A percentile compares a stretch with the other conserved stretches of the same genome.
phyloP scores from a whole-genome alignment of 2,888 invertebrate species.

The Callimorpha dominula region DNA sequence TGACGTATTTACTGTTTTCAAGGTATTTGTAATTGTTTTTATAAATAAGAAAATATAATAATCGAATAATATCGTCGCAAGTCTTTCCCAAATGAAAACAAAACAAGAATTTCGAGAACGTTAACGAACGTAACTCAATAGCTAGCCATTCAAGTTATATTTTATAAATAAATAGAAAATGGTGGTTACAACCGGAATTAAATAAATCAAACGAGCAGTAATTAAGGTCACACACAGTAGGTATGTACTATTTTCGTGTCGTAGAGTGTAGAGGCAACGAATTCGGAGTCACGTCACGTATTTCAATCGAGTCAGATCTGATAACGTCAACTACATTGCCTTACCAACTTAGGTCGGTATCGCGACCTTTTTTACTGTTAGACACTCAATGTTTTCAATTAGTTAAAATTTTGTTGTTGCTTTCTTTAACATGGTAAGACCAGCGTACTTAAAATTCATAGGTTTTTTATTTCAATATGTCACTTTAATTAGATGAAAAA shows the following conservation, averaged over 20 bases:
- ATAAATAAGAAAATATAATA: too few species aligned
- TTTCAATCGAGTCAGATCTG: slow-evolving; percentile 76
- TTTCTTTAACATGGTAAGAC: slow-evolving; percentile 23
- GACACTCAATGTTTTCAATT: slow-evolving; percentile 30
- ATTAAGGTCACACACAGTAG: slow-evolving; percentile 59
- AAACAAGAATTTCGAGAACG: background rate
- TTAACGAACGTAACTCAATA: background rate
- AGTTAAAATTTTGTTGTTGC: slow-evolving; percentile 21
- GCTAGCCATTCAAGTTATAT: background rate
- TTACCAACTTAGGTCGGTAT: slow-evolving; percentile 49
- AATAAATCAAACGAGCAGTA: slow-evolving; percentile 52
- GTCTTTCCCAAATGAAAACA: background rate
- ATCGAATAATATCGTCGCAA: too few species aligned
- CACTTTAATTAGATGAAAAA: too few species aligned
- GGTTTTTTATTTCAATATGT: too few species aligned
- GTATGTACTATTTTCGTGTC: slow-evolving; percentile 57
- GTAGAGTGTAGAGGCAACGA: slow-evolving; percentile 43
- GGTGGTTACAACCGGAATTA: slow-evolving; percentile 29
- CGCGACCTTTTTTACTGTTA: slow-evolving; percentile 26
- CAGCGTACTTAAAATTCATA: background rate
- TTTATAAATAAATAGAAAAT: slow-evolving; percentile 13
- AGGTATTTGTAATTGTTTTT: too few species aligned
- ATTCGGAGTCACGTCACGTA: slow-evolving; percentile 74
- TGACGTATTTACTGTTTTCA: too few species aligned
- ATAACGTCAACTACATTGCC: slow-evolving; percentile 62